Evolutionary conservation across 2,113 vertebrate genomes (phyloP), one percentile per base, ranked within the genome.

Genomic region (Arenaria interpres): DNA sequence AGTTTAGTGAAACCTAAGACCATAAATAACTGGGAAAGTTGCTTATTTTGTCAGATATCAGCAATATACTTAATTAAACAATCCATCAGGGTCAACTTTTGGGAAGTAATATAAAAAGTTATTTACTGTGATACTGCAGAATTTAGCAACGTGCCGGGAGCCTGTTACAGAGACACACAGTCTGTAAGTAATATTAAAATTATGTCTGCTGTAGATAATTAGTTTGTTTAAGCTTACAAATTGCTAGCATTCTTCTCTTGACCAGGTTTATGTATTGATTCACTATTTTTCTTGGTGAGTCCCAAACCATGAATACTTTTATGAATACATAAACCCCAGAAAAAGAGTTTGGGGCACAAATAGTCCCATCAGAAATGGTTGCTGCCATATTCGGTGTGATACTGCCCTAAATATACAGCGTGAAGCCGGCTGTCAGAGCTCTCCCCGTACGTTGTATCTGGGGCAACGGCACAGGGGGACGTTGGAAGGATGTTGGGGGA

Each of bases 11-110:
- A 97, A 93, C 73, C 53, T 59, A 93, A 94, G 88, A 84, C 87
- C 74, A 63, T 96, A 97, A 97, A 97, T 96, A 97, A 97, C 90
- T 25, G 57, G 85, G 77, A 88, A 94, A 71, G 85, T 89, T 95
- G 93, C 84, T 91, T 95, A 79, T 93, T 90, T 83, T 94, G 96
- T 91, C 95, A 95, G 79, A 78, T 95, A 96, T 89, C 96, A 97
- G 88, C 92, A 85, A 78, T 48, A 69, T 81, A 93, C 95, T 94
- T 95, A 93, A 96, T 97, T 94, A 78, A 96, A 85, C 83, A 83
- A 88, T 71, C 79, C 67, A 88, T 93, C 84, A 75, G 83, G 64
- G 64, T 94, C 73, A 43, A 35, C 66, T 89, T 90, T 69, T 54
- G 83, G 71, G 77, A 92, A 79, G 75, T 45, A 85, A 90, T 62